Evolutionary conservation across 2,113 vertebrate species (phyloP), one percentile per base, ranked within the genome.

Genomic region (Chunga burmeisteri): DNA sequence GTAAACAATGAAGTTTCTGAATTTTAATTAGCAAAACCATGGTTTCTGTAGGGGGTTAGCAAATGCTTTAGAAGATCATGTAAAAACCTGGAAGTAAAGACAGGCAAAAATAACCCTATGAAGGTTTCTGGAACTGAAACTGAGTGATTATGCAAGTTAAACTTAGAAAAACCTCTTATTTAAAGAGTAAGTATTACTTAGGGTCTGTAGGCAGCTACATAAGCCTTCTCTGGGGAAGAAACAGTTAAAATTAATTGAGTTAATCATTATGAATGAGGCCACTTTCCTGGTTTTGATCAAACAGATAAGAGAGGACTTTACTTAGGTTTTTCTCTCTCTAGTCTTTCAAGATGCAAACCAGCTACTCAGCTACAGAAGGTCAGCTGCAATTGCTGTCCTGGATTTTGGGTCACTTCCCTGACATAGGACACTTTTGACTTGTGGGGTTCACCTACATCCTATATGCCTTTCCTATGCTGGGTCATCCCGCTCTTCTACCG

Each of bases 211-310:
- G 56, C 59, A 32, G 53, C 46, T 74, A 66, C 5, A 19, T 59
- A 66, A 65, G 13, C 49, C 21, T 36, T 27, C 16, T 80, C 32
- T 25, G 20, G 22, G 42, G 38, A 81, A 20, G 18, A 29, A 92
- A 42, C 30, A 79, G 71, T n/a, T 86, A 68, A 73, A 82, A 91
- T 92, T 6, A 65, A 86, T 77, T 21, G 63, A 74, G 75, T 92
- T 91, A 91, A 91, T 80, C 21, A 88, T 83, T 88, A 83, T 6
- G 18, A 74, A 70, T 27, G 17, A 92, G 72, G 50, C 53, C 5
- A 4, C 27, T 55, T 81, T 70, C 83, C 32, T 38, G 29, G 40
- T 23, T 81, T 66, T 73, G 38, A 63, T 81, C 68, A 71, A 83
- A 86, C 19, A 42, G 50, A 3, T 56, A n/a, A 29, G 53, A 63